A percentile compares a stretch with the other conserved stretches of the same genome.
phyloP scores from a whole-genome alignment of 2,113 vertebrate species.

The Gavialis gangeticus region DNA sequence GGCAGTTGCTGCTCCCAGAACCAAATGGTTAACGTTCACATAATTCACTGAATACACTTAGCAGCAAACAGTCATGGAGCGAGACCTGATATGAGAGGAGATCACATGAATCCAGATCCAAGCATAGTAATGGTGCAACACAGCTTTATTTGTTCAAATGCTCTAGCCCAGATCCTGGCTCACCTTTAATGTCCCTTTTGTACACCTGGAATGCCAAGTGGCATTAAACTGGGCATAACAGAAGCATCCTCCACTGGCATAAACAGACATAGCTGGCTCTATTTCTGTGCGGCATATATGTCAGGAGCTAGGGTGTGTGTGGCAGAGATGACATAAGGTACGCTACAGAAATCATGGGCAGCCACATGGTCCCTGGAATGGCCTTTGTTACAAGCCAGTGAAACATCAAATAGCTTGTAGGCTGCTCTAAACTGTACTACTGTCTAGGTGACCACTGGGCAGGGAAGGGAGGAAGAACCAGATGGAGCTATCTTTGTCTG shows the following conservation, averaged over 20 bases:
- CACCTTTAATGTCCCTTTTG: accelerated
- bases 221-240: background rate
- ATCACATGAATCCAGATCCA: background rate
- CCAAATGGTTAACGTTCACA: background rate
- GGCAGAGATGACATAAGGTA: background rate
- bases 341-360: background rate
- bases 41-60: background rate
- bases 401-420: background rate
- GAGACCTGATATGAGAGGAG: background rate
- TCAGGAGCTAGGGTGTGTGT: background rate
- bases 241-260: background rate
- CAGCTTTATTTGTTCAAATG: background rate
- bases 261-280: background rate
- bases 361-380: background rate
- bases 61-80: background rate
- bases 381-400: background rate
- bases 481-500: background rate
- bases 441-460: background rate
- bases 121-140: no score
- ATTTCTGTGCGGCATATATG: accelerated
- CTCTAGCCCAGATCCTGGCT: background rate
- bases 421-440: background rate
- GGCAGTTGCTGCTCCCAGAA: background rate
- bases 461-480: background rate
- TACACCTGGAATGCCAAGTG: background rate